These are phyloP conservation scores for Chrysina gloriosa DNA, from an alignment of 2,888 invertebrate genomes.

Conservation along the genomic window DNA sequence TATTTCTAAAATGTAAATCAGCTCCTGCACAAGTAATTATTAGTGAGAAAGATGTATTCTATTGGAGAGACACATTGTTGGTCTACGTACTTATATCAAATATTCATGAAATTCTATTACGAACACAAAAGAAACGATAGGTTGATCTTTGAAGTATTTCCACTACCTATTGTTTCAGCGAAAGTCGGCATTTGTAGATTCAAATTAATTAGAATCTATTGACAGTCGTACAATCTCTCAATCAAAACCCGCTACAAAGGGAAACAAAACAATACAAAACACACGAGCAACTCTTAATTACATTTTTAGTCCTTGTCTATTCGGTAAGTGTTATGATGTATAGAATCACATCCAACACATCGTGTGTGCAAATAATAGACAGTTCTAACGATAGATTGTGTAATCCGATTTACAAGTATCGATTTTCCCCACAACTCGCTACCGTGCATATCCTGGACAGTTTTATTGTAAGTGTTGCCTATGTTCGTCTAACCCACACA, in stretches of 20 bases:
- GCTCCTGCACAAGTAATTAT: no score
- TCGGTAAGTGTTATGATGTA: slow-evolving; percentile 6
- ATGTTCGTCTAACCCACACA: slow-evolving; percentile 2
- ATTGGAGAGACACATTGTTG: no score
- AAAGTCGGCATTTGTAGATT: no score
- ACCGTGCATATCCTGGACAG: background rate
- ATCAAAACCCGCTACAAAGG: background rate
- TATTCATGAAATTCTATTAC: no score
- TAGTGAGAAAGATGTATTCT: no score
- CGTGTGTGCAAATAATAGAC: slow-evolving; percentile 36
- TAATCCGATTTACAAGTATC: slow-evolving; percentile 41
- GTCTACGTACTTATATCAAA: no score
- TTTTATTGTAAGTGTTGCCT: slow-evolving; percentile 2
- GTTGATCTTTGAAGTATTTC: no score
- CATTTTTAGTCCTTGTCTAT: slow-evolving; percentile 19
- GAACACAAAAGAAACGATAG: no score
- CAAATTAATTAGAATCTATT: background rate
- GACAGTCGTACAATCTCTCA: background rate
- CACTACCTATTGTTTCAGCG: no score
- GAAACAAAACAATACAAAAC: slow-evolving; percentile 8
- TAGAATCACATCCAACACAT: slow-evolving; percentile 10
- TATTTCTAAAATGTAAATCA: no score
- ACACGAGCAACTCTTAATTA: slow-evolving; percentile 2
- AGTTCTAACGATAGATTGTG: slow-evolving; percentile 28
- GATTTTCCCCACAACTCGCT: slow-evolving; percentile 31